A percentile compares a stretch with the other conserved stretches of the same genome.
Evolutionary conservation across 2,888 invertebrate genomes (phyloP).

Genomic region (Acanthosepion pharaonis): DNA sequence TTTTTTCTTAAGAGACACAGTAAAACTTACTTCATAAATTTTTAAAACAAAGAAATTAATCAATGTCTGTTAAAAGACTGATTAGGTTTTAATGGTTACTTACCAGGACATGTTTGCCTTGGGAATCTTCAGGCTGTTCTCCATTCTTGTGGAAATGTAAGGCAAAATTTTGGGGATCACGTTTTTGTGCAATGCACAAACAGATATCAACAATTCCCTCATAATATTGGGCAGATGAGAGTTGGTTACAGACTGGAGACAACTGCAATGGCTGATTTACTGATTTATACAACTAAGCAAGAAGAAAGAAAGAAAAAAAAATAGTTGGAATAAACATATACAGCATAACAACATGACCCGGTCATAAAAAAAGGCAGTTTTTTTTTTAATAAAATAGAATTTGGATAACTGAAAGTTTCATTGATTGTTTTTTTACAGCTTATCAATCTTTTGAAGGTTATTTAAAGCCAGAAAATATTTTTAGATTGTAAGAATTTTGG

Average conservation of each 20-base stretch:
- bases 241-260: conserved; percentile 87
- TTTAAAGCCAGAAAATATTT: no score
- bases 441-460: no score
- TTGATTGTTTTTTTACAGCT: not conserved
- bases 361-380: not conserved
- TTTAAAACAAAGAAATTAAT: no score
- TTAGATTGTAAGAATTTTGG: no score
- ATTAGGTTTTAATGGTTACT: not conserved
- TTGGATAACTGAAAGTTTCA: not conserved
- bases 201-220: conserved; percentile 92
- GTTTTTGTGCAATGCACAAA: conserved; percentile 85
- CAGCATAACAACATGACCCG: not conserved
- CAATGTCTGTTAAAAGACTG: not conserved
- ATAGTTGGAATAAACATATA: not conserved
- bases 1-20: no score
- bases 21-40: no score
- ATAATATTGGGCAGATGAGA: conserved; percentile 84
- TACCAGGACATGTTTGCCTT: conserved; percentile 80
- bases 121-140: conserved; percentile 87
- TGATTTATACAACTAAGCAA: conserved; percentile 83
- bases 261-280: conserved; percentile 91
- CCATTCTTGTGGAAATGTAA: conserved; percentile 89
- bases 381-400: no score
- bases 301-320: not conserved
- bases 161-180: conserved; percentile 91